Evolutionary conservation across 1,140 invertebrate genomes (phyloP).

Genomic region (Drosophila ironensis): DNA sequence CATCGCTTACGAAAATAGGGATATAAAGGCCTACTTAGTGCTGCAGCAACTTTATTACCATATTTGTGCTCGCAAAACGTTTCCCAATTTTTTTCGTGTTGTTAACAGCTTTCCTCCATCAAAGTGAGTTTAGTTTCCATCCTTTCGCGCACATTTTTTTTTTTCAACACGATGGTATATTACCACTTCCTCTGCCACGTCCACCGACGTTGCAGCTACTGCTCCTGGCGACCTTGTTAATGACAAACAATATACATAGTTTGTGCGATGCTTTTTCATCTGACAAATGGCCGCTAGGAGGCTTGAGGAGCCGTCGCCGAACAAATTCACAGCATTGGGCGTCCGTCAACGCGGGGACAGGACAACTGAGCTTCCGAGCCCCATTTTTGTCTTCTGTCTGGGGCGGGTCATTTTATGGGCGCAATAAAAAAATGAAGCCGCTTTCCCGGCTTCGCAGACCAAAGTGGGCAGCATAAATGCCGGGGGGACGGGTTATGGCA

Average conservation of each 20-base stretch:
- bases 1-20: too few species aligned
- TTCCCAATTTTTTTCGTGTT: conserved; percentile 8
- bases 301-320: conserved; percentile 25
- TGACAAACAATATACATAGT: conserved; percentile 78
- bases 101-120: conserved; percentile 59
- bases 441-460: conserved; percentile 9
- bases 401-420: conserved; percentile 29
- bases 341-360: conserved; percentile 21
- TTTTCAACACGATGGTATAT: too few species aligned
- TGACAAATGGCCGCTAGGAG: conserved; percentile 54
- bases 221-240: conserved; percentile 62
- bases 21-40: too few species aligned
- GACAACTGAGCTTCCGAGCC: not conserved
- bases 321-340: conserved; percentile 62
- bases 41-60: too few species aligned
- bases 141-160: conserved; percentile 29
- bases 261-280: conserved; percentile 63
- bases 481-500: too few species aligned
- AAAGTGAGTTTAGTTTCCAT: conserved; percentile 63
- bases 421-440: conserved; percentile 35
- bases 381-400: conserved; percentile 10
- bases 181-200: not conserved
- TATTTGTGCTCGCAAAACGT: too few species aligned
- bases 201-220: not conserved
- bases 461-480: conserved; percentile 46